Evolutionary conservation across 53 echinoderm and acorn worm species (phyloP).

Genomic region (Antedon mediterranea): DNA sequence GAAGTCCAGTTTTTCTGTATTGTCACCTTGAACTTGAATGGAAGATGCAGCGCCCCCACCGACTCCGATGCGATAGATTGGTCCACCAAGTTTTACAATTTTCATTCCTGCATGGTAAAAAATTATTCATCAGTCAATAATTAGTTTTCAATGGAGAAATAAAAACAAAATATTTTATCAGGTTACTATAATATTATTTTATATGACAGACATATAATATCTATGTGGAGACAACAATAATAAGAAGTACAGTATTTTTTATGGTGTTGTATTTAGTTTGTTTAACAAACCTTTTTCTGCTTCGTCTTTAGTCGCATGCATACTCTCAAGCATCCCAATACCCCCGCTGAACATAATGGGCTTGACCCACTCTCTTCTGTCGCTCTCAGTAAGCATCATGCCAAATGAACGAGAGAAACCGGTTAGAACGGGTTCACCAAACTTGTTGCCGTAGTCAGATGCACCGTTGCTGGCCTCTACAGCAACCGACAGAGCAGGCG

Average conservation of each 20-base stretch:
- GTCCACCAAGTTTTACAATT: constrained; percentile 88
- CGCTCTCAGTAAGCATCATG: constrained; percentile 50
- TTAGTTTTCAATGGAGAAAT: no score
- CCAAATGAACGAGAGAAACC: constrained; percentile 95
- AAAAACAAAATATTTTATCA: no score
- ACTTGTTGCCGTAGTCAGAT: constrained; percentile 94
- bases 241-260: no score
- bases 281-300: constrained; percentile 38
- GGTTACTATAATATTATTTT: background rate
- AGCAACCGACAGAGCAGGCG: constrained; percentile 51
- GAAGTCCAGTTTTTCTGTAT: constrained; percentile 85
- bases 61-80: constrained; percentile 90
- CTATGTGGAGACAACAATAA: no score
- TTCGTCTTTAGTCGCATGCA: constrained; percentile 52
- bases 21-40: constrained; percentile 95
- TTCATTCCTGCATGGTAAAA: constrained; percentile 45
- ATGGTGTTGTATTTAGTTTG: no score
- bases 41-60: constrained; percentile 97
- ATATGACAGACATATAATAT: no score
- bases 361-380: constrained; percentile 91
- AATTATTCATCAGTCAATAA: background rate
- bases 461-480: constrained; percentile 89
- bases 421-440: constrained; percentile 87
- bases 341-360: constrained; percentile 98
- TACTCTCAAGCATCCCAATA: constrained; percentile 58